These are phyloP conservation scores for Eueides isabella DNA, from an alignment of 1,140 invertebrate genomes.

Conservation along the genomic window DNA sequence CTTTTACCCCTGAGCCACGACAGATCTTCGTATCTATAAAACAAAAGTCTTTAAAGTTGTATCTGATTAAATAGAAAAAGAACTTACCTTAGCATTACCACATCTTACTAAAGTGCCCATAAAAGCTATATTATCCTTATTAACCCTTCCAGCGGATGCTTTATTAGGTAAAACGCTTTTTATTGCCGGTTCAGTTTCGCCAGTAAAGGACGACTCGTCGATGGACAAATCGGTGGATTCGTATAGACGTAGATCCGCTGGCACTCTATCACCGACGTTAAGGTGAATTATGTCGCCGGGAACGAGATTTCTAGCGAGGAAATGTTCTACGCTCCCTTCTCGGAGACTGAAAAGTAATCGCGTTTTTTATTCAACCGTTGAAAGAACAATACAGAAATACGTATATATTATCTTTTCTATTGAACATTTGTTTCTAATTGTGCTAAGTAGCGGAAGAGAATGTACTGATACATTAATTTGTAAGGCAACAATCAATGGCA, in stretches of 20 bases:
- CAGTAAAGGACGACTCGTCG: slow-evolving; percentile 99
- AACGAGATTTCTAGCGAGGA: slow-evolving; percentile 96
- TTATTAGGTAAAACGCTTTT: slow-evolving; percentile 86
- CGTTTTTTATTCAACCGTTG: not conserved
- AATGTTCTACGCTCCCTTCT: slow-evolving; percentile 93
- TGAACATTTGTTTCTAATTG: too few species aligned
- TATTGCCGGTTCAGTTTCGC: slow-evolving; percentile 93
- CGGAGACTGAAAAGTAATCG: slow-evolving; percentile 84
- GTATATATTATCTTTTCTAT: too few species aligned
- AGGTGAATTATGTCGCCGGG: slow-evolving; percentile 98
- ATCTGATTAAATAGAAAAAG: slow-evolving; percentile 10
- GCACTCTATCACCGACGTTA: slow-evolving; percentile 97
- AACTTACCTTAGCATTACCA: slow-evolving; percentile 96
- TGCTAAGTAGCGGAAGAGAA: too few species aligned
- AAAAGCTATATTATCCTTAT: slow-evolving; percentile 97
- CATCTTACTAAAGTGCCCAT: slow-evolving; percentile 99
- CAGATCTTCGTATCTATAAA: too few species aligned
- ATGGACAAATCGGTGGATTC: slow-evolving; percentile 95
- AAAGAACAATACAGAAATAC: too few species aligned
- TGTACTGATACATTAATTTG: too few species aligned
- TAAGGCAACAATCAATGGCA: too few species aligned
- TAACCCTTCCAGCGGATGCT: slow-evolving; percentile 81
- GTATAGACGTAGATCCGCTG: slow-evolving; percentile 96
- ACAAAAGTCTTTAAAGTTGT: too few species aligned
- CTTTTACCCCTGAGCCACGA: too few species aligned